These are phyloP conservation scores for Scortum barcoo DNA, from an alignment of 2,113 vertebrate genomes.

Conservation along the genomic window DNA sequence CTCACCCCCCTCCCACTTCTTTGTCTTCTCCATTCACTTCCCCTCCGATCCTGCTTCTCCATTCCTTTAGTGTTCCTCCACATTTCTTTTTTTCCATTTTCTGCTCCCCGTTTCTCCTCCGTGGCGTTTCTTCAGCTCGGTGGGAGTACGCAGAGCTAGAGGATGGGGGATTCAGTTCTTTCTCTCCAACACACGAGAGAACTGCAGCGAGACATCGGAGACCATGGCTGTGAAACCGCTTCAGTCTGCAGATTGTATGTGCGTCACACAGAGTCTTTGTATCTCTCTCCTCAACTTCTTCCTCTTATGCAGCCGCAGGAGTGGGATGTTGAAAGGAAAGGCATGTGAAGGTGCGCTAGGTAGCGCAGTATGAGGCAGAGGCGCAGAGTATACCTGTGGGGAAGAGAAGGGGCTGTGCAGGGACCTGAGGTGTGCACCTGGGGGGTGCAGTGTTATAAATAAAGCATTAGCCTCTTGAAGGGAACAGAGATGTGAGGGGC, in stretches of 20 bases:
- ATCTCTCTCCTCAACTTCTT: slow-evolving; percentile 76
- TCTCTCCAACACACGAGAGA: slow-evolving; percentile 79
- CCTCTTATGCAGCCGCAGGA: slow-evolving; percentile 79
- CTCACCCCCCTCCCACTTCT: slow-evolving; percentile 75
- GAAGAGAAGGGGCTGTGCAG: slow-evolving; percentile 77
- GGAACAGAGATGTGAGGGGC: slow-evolving; percentile 81
- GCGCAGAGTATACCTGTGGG: slow-evolving; percentile 79
- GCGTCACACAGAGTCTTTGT: slow-evolving; percentile 77
- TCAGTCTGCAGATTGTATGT: slow-evolving; percentile 81
- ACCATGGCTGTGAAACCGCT: slow-evolving; percentile 80
- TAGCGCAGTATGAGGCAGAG: slow-evolving; percentile 74
- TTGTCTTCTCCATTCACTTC: slow-evolving; percentile 85
- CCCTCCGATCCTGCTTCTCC: slow-evolving; percentile 66
- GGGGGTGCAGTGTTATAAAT: slow-evolving; percentile 84
- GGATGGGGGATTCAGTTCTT: slow-evolving; percentile 78
- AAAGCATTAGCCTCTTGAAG: slow-evolving; percentile 85
- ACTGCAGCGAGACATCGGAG: slow-evolving; percentile 80
- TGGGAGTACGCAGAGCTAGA: slow-evolving; percentile 74
- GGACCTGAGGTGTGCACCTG: slow-evolving; percentile 79
- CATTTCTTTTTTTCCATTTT: slow-evolving; percentile 71
- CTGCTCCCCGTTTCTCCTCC: slow-evolving; percentile 63
- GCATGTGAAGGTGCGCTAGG: slow-evolving; percentile 81
- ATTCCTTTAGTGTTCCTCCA: slow-evolving; percentile 73
- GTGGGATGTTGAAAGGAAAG: slow-evolving; percentile 82
- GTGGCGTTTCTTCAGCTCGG: slow-evolving; percentile 70